Evolutionary conservation across 2,888 invertebrate genomes (phyloP).

Genomic region (Pyrochroa serraticornis): DNA sequence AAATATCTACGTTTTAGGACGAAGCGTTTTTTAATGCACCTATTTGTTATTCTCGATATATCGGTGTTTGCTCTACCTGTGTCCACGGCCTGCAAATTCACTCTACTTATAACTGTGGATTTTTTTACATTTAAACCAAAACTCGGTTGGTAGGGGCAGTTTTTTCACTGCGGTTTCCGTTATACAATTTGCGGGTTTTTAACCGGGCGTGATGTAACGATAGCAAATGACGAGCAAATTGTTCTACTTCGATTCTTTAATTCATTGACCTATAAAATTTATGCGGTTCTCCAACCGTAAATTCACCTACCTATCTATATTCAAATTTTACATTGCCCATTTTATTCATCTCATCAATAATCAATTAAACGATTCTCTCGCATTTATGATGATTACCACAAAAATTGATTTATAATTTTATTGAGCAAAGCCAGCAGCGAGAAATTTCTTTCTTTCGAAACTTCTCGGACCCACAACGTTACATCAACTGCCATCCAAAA

Average conservation of each 20-base stretch:
- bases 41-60: constrained; percentile 30
- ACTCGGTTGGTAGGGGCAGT: constrained; percentile 23
- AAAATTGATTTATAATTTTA: neutral
- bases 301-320: neutral
- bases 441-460: no score
- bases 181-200: constrained; percentile 31
- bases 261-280: constrained; percentile 22
- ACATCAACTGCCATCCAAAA: no score
- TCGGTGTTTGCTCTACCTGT: constrained; percentile 31
- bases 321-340: no score
- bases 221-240: constrained; percentile 24
- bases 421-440: no score
- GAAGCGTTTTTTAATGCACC: constrained; percentile 24
- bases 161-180: constrained; percentile 32
- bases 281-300: constrained; percentile 3
- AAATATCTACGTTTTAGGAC: constrained; percentile 20
- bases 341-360: neutral
- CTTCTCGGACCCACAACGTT: no score
- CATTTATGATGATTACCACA: neutral
- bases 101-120: constrained; percentile 36
- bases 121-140: constrained; percentile 27
- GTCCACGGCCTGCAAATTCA: constrained; percentile 28
- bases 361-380: neutral
- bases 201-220: constrained; percentile 22
- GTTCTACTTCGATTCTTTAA: constrained; percentile 18